phyloP scores from a whole-genome alignment of 2,888 invertebrate genomes.

The Mythimna ferrago region DNA sequence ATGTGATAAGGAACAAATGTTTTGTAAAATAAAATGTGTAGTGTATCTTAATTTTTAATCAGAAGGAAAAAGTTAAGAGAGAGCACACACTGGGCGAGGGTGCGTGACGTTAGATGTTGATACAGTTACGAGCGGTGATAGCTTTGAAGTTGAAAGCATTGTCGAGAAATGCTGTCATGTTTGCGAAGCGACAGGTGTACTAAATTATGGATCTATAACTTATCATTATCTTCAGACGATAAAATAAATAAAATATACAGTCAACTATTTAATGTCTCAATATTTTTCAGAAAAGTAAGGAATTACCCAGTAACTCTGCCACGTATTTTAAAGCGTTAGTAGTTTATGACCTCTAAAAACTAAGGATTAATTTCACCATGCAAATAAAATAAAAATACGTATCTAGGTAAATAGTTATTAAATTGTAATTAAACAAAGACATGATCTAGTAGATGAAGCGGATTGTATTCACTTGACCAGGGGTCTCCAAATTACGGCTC shows the following conservation, averaged over 20 bases:
- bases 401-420: too few species aligned
- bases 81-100: constrained; percentile 19
- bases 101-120: constrained; percentile 18
- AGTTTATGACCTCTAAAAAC: neutral
- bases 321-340: neutral
- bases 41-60: constrained; percentile 63
- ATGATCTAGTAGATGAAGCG: too few species aligned
- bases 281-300: neutral
- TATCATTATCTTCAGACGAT: constrained; percentile 8
- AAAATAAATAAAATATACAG: constrained; percentile 1
- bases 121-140: constrained; percentile 29
- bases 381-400: neutral
- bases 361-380: neutral
- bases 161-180: constrained; percentile 5
- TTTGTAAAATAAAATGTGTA: constrained; percentile 61
- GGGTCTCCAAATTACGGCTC: too few species aligned
- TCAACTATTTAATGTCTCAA: constrained; percentile 6
- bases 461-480: too few species aligned
- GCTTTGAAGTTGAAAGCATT: constrained; percentile 51
- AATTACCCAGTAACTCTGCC: neutral
- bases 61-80: constrained; percentile 38
- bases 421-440: neutral
- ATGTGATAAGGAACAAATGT: constrained; percentile 61
- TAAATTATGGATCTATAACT: constrained; percentile 20
- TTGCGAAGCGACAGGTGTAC: constrained; percentile 31